Base-by-base conservation (phyloP, 2,888 invertebrate species). In the Torymus tubicola region DNA sequence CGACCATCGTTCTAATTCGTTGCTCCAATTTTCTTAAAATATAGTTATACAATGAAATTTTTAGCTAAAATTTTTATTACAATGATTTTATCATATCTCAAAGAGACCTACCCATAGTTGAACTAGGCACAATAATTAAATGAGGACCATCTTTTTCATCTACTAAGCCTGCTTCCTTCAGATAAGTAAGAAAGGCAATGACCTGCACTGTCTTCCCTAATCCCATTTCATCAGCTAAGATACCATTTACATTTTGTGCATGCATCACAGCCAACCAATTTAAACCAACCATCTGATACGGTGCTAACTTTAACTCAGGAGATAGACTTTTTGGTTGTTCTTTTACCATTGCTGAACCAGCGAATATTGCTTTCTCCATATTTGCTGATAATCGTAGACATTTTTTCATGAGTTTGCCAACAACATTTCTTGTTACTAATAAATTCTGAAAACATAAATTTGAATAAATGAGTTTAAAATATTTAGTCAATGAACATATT, bases 161-260 rank as follows among this genome's bases (percentile, higher is more conserved):
- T 1, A 93, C 93, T 64, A 94, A 93, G 0, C 94, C 94, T 0
- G 94, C 94, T 88, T 98, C 96, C 91, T 97, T 96, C 16, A 99
- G 92, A 89, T 98, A 96, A 0, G 97, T 96, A 0, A 98, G 92
- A 91, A 98, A 98, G 0, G 98, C 94, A 83, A 98, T 97, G n/a
- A 97, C 95, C 90, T 98, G 98, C 83, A 98, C 95, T 0, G 98
- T 98, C 92, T 98, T 98, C 4, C 98, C 98, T 2, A 98, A 92
- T 0, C 98, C 98, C 99, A 99, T 99, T 92, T 99, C 99, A 90
- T 99, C 99, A 0, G 98, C 99, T 83, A 99, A 92, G 86, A 99
- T 98, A 0, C 98, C 98, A 87, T 98, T 98, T 61, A 99, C 95
- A 14, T 95, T 94, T 87, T 98, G 96, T 81, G 95, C 94, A 90